Evolutionary conservation across 2,113 vertebrate species (phyloP), one percentile per base, ranked within the genome.

Genomic region (Ophiodon elongatus): DNA sequence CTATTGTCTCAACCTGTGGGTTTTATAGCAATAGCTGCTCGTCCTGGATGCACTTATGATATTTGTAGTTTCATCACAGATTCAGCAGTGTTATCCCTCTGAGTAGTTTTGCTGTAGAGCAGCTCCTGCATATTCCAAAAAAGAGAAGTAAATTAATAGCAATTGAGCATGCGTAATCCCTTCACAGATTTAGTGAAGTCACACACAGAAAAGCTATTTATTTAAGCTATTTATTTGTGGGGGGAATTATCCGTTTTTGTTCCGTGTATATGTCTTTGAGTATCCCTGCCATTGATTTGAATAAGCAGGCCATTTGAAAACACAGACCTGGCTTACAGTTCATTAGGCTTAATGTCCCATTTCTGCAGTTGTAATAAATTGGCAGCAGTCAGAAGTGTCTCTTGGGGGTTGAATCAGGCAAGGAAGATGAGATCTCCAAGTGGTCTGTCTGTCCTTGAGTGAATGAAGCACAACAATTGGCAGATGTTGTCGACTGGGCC

Each of bases 121-220:
- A 43, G 71, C 62, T 47, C 56, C 79, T 83, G 85, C 76, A 63
- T 78, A 60, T 84, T 82, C 76, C 62, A 54, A 56, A 84, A 87
- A 80, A 73, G 77, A 80, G 75, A 60, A 68, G 68, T 91, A 79
- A 82, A 90, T 88, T 86, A 84, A 60, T 64, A 27, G 72, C 56
- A 69, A 73, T 73, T 76, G n/a, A 71, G 76, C 23, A 50, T 14
- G 19, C 6, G 7, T 52, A 43, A 74, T 57, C 60, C 76, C 54
- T 75, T 70, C 33, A 70, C 37, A 52, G 67, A 52, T 52, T 64
- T 70, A 73, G 13, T 74, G 59, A 79, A 76, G 56, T 59, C 27
- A 13, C 4, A 25, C 71, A 76, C 41, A 77, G 21, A 59, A 39
- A 37, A 65, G 45, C 25, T 72, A 62, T 85, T 73, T 79, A 67